Evolutionary conservation across 2,113 vertebrate genomes (phyloP), one percentile per base, ranked within the genome.

Genomic region (Brachyhypopomus occidentalis): DNA sequence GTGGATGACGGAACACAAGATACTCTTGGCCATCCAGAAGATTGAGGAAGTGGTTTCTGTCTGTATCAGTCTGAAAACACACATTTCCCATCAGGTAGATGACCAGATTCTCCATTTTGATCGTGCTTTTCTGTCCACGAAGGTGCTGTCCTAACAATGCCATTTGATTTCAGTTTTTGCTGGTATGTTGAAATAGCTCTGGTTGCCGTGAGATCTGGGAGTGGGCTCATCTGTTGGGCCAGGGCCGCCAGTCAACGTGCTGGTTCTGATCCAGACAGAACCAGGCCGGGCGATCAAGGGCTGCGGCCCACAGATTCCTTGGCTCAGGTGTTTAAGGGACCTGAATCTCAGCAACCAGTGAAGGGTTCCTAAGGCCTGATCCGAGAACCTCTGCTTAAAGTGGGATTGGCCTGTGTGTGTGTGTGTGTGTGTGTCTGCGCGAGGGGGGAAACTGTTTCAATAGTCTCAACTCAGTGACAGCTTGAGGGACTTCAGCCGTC

Each of bases 381-480:
- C 30, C 3, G 11, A 41, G 34, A 56, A 79, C 19, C n/a, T 75
- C 23, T 34, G 58, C 52, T 9, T n/a, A 45, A 1, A 27, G 14
- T 56, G 52, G 25, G 8, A 34, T 79, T 19, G 67, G 56, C 58
- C 41, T 79, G 55, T 72, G 36, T 78, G 75, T 75, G 66, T 62
- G 63, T 20, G 14, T 64, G 71, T 30, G 1, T 30, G 30, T 30
- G 30, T 30, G 25, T 58, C 62, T 72, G 36, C 56, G 34, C 1
- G 22, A 20, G 25, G 20, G 11, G 38, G 4, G 58, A 20, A 36
- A 30, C n/a, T 22, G 36, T 30, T 30, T 30, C 30, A 30, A 30
- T 30, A 30, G 62, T 71, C 52, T 67, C 56, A 77, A 62, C 76
- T 60, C 60, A 62, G 55, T 62, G 73, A 75, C 76, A 78, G 63